Evolutionary conservation across 2,888 invertebrate genomes (phyloP), one percentile per base, ranked within the genome.

Genomic region (Allacma fusca): DNA sequence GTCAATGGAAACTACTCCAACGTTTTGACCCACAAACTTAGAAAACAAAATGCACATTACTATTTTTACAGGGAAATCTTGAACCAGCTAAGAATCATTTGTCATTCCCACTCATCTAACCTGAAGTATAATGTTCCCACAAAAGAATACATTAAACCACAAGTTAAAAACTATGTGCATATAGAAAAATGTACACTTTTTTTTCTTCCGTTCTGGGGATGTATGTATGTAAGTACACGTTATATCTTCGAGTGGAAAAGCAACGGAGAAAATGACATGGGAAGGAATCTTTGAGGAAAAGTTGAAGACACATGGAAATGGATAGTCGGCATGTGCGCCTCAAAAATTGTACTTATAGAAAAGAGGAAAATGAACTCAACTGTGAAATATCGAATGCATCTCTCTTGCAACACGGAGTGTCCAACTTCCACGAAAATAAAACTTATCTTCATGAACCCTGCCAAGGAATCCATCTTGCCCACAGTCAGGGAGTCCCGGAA

Each of bases 361-460:
- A 19, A 29, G 16, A 19, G 13, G 2, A 1, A 29, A 28, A 65
- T 7, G 28, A 26, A 65, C 28, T 28, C 65, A 65, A 9, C 28
- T 26, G 19, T 65, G 65, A 26, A 65, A 65, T 26, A 65, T 65
- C n/a, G 65, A 65, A 12, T 65, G 65, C 65, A 65, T 65, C 26
- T 28, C 19, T 28, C 65, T 24, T 65, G 26, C 65, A 19, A 65
- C 65, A 50, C 50, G 7, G 2, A 65, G 16, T 65, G 65, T 65
- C 65, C 65, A 29, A 26, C 65, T 65, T 29, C 13, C 24, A 65
- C 65, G 19, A 65, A 65, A 65, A 65, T 65, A 65, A 65, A 65
- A 65, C 28, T 26, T 65, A n/a, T 24, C 65, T 26, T 13, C 28
- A n/a, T 65, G 65, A 65, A 65, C 65, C 24, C 26, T 16, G 28